Base-by-base conservation (phyloP, 2,113 vertebrate genomes). In the Panthera tigris region DNA sequence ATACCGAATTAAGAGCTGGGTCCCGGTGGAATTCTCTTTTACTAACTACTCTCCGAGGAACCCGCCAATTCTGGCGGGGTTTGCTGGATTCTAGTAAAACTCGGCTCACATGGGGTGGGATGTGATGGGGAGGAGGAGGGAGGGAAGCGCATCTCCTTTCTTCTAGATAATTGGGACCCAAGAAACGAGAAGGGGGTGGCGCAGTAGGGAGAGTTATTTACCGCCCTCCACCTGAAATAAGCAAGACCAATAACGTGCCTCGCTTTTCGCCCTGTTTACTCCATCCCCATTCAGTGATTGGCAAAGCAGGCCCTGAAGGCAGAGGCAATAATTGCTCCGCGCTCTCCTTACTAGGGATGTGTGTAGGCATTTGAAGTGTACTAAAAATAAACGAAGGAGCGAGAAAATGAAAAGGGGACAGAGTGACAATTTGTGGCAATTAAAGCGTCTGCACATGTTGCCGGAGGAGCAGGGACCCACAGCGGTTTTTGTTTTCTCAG, bases 321-420 rank as follows among this genome's bases (percentile, higher is more conserved):
- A 98, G 95, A 98, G 98, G 97, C 98, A 98, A 98, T 98, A 98
- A 99, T 98, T 98, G 96, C 94, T 94, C 94, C 12, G 96, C 93
- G 93, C 97, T 97, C 98, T 98, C 98, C 97, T 98, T 97, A 89
- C 98, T 92, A 98, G 98, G 98, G 98, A 98, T 98, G 98, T 97
- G 98, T 98, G 98, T 97, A 98, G 98, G 98, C 98, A 98, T 99
- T 89, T 97, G 97, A 97, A 98, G 98, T 63, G 97, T 92, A 83
- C 98, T 99, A 98, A 98, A 99, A 99, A 99, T 98, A 99, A 99
- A 98, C 97, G 89, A 36, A 96, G 98, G 98, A 95, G 94, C 96
- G 98, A 98, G 97, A 98, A 97, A 92, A 95, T 89, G 98, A 81
- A 97, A 97, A 97, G 98, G 95, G 98, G 98, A 98, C 98, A 97